Conservation (phyloP, 64 coral and sea anemone species). For the Pocillopora damicornis region DNA sequence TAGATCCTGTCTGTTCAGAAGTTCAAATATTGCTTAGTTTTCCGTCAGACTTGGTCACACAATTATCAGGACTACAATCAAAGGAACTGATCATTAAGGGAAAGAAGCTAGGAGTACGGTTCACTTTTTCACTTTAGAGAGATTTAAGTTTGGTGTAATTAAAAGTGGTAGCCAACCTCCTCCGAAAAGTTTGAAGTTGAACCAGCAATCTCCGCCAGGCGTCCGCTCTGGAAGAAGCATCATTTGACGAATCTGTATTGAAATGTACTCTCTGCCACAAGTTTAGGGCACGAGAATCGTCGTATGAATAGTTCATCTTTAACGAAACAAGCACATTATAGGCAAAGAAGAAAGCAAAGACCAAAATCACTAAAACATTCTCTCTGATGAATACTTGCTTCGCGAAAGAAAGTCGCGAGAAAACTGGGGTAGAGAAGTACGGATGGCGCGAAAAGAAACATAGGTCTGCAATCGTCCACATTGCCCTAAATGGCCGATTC, state of each 20-base stretch:
- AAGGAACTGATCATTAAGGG: too few species aligned
- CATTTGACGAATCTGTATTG: constrained; percentile 25
- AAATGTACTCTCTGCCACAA: constrained; percentile 67
- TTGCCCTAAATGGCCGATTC: background rate
- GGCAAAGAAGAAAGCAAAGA: background rate
- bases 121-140: too few species aligned
- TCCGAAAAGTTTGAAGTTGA: constrained; percentile 35
- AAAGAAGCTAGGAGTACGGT: too few species aligned
- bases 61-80: too few species aligned
- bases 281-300: constrained; percentile 32
- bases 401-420: background rate
- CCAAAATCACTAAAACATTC: background rate
- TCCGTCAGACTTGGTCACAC: too few species aligned
- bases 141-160: too few species aligned
- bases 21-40: too few species aligned
- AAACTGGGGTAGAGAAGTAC: background rate
- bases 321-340: background rate
- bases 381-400: background rate
- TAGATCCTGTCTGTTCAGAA: too few species aligned
- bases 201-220: constrained; percentile 43
- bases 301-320: constrained; percentile 40
- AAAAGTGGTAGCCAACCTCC: constrained; percentile 8
- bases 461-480: background rate
- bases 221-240: constrained; percentile 23
- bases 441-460: background rate